Conservation (phyloP, 2,888 invertebrate genomes). For the Monoplex corrugatus region DNA sequence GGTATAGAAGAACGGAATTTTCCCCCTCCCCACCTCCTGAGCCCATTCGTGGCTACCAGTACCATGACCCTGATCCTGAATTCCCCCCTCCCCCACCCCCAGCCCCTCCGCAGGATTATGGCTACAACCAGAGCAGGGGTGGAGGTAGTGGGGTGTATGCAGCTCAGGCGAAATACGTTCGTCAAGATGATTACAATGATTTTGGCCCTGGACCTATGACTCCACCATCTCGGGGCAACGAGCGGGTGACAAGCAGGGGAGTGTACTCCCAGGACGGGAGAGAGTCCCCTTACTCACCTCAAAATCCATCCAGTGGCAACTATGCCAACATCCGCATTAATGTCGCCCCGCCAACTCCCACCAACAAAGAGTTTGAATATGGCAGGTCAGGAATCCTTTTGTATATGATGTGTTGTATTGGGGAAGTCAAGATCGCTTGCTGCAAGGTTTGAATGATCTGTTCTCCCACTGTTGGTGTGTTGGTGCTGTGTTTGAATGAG, state of each 20-base stretch:
- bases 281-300: slow-evolving; percentile 57
- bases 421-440: too few species aligned
- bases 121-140: slow-evolving; percentile 45
- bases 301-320: slow-evolving; percentile 57
- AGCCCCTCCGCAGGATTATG: slow-evolving; percentile 56
- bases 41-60: slow-evolving; percentile 63
- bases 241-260: neutral
- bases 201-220: slow-evolving; percentile 49
- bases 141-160: slow-evolving; percentile 54
- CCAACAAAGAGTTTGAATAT: slow-evolving; percentile 56
- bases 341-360: slow-evolving; percentile 56
- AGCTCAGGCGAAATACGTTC: slow-evolving; percentile 52
- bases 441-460: too few species aligned
- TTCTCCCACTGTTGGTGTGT: too few species aligned
- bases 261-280: slow-evolving; percentile 49
- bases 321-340: slow-evolving; percentile 68
- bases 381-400: slow-evolving; percentile 1
- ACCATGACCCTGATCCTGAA: slow-evolving; percentile 67
- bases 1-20: slow-evolving; percentile 37
- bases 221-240: slow-evolving; percentile 40
- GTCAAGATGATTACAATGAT: slow-evolving; percentile 46
- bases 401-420: too few species aligned
- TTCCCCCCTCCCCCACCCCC: slow-evolving; percentile 73
- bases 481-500: too few species aligned
- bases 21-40: slow-evolving; percentile 69